Conservation (phyloP, 2,113 vertebrate species). For the Balaeniceps rex region DNA sequence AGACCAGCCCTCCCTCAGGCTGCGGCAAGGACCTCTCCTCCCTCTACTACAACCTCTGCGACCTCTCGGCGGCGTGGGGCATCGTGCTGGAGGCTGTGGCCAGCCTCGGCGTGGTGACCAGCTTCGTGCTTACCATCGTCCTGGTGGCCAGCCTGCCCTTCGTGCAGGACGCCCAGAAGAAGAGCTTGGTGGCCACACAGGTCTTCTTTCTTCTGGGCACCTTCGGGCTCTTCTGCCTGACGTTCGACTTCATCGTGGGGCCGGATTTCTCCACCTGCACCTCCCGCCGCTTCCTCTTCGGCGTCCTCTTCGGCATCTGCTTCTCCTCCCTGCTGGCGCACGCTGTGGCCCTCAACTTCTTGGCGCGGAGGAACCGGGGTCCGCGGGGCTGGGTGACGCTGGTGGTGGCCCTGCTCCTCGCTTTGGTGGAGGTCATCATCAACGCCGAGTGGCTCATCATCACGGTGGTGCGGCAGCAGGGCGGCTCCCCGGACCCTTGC, state of each 20-base stretch:
- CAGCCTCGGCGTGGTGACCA: constrained; percentile 75
- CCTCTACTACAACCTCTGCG: constrained; percentile 90
- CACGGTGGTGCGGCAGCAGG: constrained; percentile 75
- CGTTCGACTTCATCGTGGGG: constrained; percentile 89
- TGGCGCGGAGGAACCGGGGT: constrained; percentile 68
- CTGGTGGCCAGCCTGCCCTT: constrained; percentile 91
- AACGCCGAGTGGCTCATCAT: constrained; percentile 94
- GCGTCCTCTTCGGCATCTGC: constrained; percentile 88
- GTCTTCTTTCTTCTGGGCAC: constrained; percentile 81
- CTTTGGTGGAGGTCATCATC: constrained; percentile 90
- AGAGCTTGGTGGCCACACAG: constrained; percentile 79
- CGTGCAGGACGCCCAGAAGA: constrained; percentile 72
- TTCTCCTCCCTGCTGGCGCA: constrained; percentile 89
- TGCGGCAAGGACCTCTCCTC: constrained; percentile 79
- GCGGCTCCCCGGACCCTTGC: constrained; percentile 61
- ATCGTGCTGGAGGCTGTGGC: constrained; percentile 87
- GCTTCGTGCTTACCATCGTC: constrained; percentile 83
- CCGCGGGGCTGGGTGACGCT: constrained; percentile 79
- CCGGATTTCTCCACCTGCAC: constrained; percentile 86
- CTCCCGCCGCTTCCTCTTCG: constrained; percentile 91
- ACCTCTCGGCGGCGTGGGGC: constrained; percentile 83
- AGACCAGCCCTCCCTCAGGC: constrained; percentile 66
- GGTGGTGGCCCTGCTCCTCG: constrained; percentile 74
- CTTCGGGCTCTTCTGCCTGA: constrained; percentile 87
- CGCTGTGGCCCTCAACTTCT: constrained; percentile 79